phyloP scores from a whole-genome alignment of 2,113 vertebrate genomes.

The Verasper variegatus region DNA sequence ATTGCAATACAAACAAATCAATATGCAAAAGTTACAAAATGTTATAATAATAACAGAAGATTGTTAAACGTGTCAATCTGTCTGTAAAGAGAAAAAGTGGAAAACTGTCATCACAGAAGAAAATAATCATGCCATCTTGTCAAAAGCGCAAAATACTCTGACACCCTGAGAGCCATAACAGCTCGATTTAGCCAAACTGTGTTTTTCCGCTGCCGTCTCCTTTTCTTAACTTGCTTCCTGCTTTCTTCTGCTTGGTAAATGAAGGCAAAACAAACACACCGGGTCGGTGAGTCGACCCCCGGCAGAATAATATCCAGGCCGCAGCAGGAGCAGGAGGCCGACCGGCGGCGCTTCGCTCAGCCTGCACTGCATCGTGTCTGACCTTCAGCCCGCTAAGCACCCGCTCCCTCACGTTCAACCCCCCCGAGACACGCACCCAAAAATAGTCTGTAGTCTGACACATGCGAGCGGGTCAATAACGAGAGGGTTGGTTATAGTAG shows the following conservation, averaged over 20 bases:
- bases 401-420: slow-evolving; percentile 57
- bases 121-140: slow-evolving; percentile 16
- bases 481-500: not conserved
- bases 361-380: slow-evolving; percentile 66
- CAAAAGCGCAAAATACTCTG: too few species aligned
- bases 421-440: slow-evolving; percentile 39
- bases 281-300: slow-evolving; percentile 29
- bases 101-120: slow-evolving; percentile 20
- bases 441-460: slow-evolving; percentile 66
- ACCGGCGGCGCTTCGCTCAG: slow-evolving; percentile 56
- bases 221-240: slow-evolving; percentile 30
- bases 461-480: slow-evolving; percentile 51
- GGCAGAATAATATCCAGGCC: slow-evolving; percentile 60
- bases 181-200: slow-evolving; percentile 32
- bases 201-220: slow-evolving; percentile 5
- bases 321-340: slow-evolving; percentile 47
- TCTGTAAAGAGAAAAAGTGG: not conserved
- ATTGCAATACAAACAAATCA: not conserved
- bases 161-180: slow-evolving; percentile 17
- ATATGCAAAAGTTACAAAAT: not conserved
- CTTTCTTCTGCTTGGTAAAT: slow-evolving; percentile 28
- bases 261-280: slow-evolving; percentile 38
- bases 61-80: not conserved
- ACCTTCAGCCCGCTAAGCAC: slow-evolving; percentile 71
- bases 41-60: not conserved